A percentile compares a stretch with the other conserved stretches of the same genome.
Evolutionary conservation across 2,113 vertebrate genomes (phyloP).

Genomic region (Cyprinodon tularosa): DNA sequence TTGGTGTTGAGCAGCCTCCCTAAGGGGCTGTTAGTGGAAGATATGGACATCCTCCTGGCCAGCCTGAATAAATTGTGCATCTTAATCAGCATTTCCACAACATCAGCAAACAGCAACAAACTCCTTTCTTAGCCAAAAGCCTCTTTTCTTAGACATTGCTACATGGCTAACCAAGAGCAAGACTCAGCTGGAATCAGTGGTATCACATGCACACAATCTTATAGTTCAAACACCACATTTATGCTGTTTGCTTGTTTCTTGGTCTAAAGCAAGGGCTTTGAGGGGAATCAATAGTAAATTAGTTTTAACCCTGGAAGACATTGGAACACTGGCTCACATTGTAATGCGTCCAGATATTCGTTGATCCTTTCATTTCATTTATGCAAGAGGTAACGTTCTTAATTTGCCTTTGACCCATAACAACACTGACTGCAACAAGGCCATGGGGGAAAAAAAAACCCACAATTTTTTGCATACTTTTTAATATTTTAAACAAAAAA

Average conservation of each 20-base stretch:
- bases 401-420: constrained; percentile 22
- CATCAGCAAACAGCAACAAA: constrained; percentile 46
- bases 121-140: constrained; percentile 20
- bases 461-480: not conserved
- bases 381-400: constrained; percentile 4
- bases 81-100: constrained; percentile 50
- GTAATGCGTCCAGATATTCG: constrained; percentile 27
- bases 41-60: constrained; percentile 30
- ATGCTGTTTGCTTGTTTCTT: constrained; percentile 24
- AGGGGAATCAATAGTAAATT: constrained; percentile 25
- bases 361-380: constrained; percentile 22
- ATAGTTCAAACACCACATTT: constrained; percentile 3
- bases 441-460: not conserved
- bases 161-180: constrained; percentile 22
- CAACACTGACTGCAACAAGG: constrained; percentile 28
- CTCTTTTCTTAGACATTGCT: constrained; percentile 15
- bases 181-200: constrained; percentile 9
- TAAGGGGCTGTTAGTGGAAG: constrained; percentile 29
- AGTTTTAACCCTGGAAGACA: constrained; percentile 29
- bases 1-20: constrained; percentile 49
- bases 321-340: constrained; percentile 21
- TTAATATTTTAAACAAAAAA: not conserved
- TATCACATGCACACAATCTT: constrained; percentile 14
- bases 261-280: constrained; percentile 19
- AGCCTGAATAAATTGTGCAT: constrained; percentile 25